Conservation (phyloP, 2,113 vertebrate species). For the Oryzias celebensis region DNA sequence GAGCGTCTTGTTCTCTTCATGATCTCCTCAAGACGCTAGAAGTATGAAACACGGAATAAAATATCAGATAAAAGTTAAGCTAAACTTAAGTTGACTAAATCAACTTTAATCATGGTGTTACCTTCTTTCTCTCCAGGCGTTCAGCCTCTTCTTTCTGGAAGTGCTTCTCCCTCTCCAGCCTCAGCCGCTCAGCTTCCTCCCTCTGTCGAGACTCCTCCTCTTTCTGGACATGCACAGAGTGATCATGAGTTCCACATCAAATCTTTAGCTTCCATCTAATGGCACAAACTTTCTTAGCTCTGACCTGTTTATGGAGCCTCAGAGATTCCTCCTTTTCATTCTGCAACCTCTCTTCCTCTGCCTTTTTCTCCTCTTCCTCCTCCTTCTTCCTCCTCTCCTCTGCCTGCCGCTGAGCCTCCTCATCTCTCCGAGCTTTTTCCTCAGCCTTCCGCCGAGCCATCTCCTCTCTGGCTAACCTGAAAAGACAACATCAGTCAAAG, state of each 20-base stretch:
- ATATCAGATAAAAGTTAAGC: background rate
- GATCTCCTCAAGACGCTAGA: conserved; percentile 94
- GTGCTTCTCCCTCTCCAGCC: conserved; percentile 89
- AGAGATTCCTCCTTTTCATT: conserved; percentile 80
- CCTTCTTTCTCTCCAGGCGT: conserved; percentile 96
- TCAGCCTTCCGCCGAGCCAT: conserved; percentile 84
- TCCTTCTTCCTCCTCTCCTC: conserved; percentile 75
- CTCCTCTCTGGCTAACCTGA: conserved; percentile 87
- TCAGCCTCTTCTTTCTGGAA: conserved; percentile 95
- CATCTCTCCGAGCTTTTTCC: conserved; percentile 83
- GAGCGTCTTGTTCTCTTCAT: conserved; percentile 95
- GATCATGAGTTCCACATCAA: too few species aligned
- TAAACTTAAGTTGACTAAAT: background rate
- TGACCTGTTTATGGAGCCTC: conserved; percentile 87
- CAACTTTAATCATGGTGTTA: conserved; percentile 45
- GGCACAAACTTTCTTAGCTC: background rate
- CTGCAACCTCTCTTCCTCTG: conserved; percentile 79
- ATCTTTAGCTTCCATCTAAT: too few species aligned
- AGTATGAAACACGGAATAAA: conserved; percentile 10
- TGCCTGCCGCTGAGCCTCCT: conserved; percentile 81
- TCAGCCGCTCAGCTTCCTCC: conserved; percentile 85
- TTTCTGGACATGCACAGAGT: conserved; percentile 54
- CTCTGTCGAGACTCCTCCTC: conserved; percentile 86
- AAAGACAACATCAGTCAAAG: background rate
- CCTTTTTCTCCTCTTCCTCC: conserved; percentile 78